Percentiles rank a stretch among this genome's conserved stretches.
Evolutionary conservation across 1,140 invertebrate species (phyloP).

Genomic region (Chionoecetes opilio): DNA sequence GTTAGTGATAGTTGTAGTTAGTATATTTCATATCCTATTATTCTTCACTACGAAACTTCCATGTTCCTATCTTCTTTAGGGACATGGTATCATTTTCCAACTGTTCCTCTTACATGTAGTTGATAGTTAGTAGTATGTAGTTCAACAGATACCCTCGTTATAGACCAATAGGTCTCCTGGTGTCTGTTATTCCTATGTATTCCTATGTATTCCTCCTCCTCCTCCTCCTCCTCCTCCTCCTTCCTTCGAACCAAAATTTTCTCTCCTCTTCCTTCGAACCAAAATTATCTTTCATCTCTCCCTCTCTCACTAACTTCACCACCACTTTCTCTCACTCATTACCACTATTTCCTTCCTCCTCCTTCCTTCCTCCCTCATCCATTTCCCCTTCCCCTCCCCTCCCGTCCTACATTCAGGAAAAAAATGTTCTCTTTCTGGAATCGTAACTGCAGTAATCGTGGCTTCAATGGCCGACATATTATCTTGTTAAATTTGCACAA

Average conservation of each 20-base stretch:
- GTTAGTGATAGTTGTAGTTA: no score
- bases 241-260: not conserved
- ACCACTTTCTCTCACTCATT: no score
- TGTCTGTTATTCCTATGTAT: not conserved
- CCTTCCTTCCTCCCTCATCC: not conserved
- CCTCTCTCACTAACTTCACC: not conserved
- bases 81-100: no score
- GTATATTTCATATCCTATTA: no score
- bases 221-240: not conserved
- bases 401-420: not conserved
- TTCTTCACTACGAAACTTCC: no score
- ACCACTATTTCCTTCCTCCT: not conserved
- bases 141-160: no score
- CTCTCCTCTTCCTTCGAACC: not conserved
- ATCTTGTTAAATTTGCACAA: slow-evolving; percentile 67
- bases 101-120: no score
- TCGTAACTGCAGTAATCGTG: not conserved
- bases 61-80: no score
- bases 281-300: not conserved
- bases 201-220: not conserved
- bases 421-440: slow-evolving; percentile 18
- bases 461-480: slow-evolving; percentile 62
- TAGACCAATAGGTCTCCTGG: no score
- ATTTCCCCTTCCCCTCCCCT: not conserved
- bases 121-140: no score